Evolutionary conservation across 92 coral and sea anemone species (phyloP).

Genomic region (Palythoa caribaeorum): DNA sequence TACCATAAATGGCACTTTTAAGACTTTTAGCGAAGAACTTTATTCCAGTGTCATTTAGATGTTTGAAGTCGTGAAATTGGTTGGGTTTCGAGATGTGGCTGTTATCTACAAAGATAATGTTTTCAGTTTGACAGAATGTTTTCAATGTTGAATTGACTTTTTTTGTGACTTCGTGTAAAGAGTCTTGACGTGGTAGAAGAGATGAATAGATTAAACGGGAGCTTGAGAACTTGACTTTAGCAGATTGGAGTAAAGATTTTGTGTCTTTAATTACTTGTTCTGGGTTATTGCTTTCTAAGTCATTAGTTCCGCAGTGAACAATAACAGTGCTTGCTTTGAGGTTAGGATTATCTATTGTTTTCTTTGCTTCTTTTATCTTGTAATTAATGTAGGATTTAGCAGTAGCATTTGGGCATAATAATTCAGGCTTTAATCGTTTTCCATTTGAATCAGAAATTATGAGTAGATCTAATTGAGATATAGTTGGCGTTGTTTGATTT

Average conservation of each 20-base stretch:
- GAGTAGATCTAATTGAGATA: conserved; percentile 10
- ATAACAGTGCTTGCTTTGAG: conserved; percentile 26
- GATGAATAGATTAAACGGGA: conserved; percentile 59
- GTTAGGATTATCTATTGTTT: conserved; percentile 7
- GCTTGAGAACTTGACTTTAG: conserved; percentile 10
- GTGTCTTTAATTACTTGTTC: conserved; percentile 34
- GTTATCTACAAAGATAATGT: background rate
- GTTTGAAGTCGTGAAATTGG: background rate
- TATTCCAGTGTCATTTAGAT: background rate
- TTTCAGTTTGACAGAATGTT: background rate
- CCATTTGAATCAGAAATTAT: conserved; percentile 58
- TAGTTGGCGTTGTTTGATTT: background rate
- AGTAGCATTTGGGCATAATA: conserved; percentile 41
- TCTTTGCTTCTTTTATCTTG: conserved; percentile 26
- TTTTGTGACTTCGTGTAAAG: conserved; percentile 2
- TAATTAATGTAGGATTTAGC: conserved; percentile 24
- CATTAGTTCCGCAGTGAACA: conserved; percentile 62
- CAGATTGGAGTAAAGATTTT: conserved; percentile 14
- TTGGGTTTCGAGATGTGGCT: background rate
- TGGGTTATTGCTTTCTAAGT: conserved; percentile 14
- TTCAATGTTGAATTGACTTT: background rate
- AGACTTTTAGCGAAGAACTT: background rate
- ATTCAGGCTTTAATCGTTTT: conserved; percentile 37
- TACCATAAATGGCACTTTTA: no score
- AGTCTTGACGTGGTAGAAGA: conserved; percentile 53